Evolutionary conservation across 1,140 invertebrate species (phyloP).

Genomic region (Teleogryllus occipitalis): DNA sequence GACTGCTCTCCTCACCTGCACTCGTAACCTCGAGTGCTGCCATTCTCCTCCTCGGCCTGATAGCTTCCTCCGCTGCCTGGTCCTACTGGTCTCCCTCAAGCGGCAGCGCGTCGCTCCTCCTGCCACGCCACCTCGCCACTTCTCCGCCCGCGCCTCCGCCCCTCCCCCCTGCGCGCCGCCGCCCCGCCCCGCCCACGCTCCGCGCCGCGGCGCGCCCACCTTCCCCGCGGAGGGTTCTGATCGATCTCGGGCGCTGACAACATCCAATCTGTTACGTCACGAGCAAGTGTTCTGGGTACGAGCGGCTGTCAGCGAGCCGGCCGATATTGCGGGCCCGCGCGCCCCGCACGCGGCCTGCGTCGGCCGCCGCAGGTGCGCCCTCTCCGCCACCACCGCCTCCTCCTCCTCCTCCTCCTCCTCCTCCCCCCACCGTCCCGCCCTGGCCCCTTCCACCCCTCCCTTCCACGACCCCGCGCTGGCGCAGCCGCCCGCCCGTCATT

Average conservation of each 20-base stretch:
- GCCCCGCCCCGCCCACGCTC: too few species aligned
- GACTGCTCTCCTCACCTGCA: too few species aligned
- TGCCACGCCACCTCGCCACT: not conserved
- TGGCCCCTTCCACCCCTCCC: not conserved
- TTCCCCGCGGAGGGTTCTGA: not conserved
- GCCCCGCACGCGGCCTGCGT: not conserved
- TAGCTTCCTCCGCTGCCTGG: too few species aligned
- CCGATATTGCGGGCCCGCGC: not conserved
- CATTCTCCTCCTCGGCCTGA: too few species aligned
- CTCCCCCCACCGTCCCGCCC: too few species aligned
- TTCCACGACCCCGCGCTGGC: not conserved
- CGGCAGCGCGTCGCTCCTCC: not conserved
- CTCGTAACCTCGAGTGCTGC: too few species aligned
- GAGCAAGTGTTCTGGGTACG: not conserved
- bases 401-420: too few species aligned
- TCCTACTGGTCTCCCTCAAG: too few species aligned
- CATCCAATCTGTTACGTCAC: slow-evolving; percentile 3
- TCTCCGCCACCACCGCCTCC: too few species aligned
- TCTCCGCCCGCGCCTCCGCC: not conserved
- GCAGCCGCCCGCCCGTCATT: not conserved
- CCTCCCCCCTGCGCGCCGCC: too few species aligned
- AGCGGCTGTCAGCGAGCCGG: slow-evolving; percentile 1
- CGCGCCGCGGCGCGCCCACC: not conserved
- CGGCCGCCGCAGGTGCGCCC: not conserved
- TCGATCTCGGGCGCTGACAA: slow-evolving; percentile 2